Conservation (phyloP, 2,888 invertebrate genomes). For the Pyrrhosoma nymphula region DNA sequence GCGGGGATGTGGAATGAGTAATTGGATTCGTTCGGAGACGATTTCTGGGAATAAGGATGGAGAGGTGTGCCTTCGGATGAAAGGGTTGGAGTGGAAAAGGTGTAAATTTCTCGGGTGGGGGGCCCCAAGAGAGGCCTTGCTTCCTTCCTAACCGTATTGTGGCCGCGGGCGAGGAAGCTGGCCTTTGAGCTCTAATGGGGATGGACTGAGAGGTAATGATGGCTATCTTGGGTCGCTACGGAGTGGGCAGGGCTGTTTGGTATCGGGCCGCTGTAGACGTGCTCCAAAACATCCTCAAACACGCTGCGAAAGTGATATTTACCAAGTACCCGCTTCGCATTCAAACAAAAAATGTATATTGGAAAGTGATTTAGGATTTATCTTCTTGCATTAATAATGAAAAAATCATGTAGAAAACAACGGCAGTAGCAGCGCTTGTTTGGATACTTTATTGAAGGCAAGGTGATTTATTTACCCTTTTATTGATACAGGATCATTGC, state of each 20-base stretch:
- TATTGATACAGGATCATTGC: no score
- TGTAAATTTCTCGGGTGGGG: slow-evolving; percentile 26
- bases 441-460: no score
- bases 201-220: not conserved
- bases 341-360: not conserved
- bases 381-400: no score
- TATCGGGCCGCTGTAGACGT: not conserved
- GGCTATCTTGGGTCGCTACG: slow-evolving; percentile 30
- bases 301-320: not conserved
- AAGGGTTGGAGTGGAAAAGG: not conserved
- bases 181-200: not conserved
- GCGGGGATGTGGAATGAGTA: slow-evolving; percentile 27
- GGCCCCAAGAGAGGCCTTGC: not conserved
- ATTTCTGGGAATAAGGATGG: slow-evolving; percentile 42
- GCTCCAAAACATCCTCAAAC: not conserved
- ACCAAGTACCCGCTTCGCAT: not conserved
- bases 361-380: no score
- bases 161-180: slow-evolving; percentile 18
- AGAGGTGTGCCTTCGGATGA: slow-evolving; percentile 1
- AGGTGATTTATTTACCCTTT: no score
- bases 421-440: no score
- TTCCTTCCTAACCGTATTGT: not conserved
- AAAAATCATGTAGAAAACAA: no score
- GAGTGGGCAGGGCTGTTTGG: not conserved
- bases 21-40: slow-evolving; percentile 32